Base-by-base conservation (phyloP, 2,888 invertebrate species). In the Hydriomena furcata region DNA sequence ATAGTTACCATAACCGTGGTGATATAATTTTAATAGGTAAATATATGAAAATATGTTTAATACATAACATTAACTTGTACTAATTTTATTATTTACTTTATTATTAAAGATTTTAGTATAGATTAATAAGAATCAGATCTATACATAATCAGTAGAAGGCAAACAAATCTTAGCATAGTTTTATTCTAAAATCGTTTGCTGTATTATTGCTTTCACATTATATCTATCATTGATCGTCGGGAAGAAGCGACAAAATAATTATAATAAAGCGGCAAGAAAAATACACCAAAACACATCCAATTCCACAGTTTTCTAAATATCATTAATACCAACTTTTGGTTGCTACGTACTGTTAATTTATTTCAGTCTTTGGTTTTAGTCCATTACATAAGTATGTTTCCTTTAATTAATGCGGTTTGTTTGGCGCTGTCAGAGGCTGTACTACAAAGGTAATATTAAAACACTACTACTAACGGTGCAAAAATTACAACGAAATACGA, bases 351-450 rank as follows among this genome's bases (percentile, higher is more conserved):
- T 34, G 44, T 23, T n/a, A 45, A 36, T 32, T 79, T 79, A 68
- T 65, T 76, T 83, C 86, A 86, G 85, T 86, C 86, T 86, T 87
- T 86, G 85, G 30, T 84, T 83, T 73, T 76, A 73, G 77, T 79
- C 79, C 79, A 84, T 80, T 83, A 75, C 79, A 71, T 76, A n/a
- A n/a, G n/a, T n/a, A n/a, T 76, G 11, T 23, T 12, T 23, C 1
- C 12, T 10, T n/a, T 17, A 17, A 17, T 17, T 17, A 17, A n/a
- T n/a, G n/a, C n/a, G n/a, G n/a, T n/a, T n/a, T n/a, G n/a, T n/a
- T n/a, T n/a, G n/a, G n/a, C n/a, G n/a, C n/a, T n/a, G n/a, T n/a
- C n/a, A n/a, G n/a, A n/a, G n/a, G n/a, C n/a, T n/a, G n/a, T n/a
- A n/a, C n/a, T n/a, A n/a, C n/a, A n/a, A n/a, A n/a, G n/a, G n/a